Evolutionary conservation across 2,888 invertebrate species (phyloP).

Genomic region (Boloria selene): DNA sequence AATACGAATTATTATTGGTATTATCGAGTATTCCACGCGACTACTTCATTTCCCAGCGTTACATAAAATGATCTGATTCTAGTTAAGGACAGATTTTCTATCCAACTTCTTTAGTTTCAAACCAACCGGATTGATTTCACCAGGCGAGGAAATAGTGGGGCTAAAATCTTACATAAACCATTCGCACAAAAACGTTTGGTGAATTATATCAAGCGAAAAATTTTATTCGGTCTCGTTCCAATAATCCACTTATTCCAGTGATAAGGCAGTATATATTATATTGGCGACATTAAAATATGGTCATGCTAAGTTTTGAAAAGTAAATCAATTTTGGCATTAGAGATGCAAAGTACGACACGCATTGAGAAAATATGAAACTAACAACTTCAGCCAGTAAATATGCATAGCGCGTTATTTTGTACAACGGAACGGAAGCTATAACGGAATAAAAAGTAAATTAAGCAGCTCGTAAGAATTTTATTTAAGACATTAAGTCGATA

Average conservation of each 20-base stretch:
- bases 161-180: slow-evolving; percentile 22
- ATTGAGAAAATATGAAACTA: too few relatives aligned
- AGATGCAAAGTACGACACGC: too few relatives aligned
- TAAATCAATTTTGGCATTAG: slow-evolving; percentile 6
- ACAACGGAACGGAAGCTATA: too few relatives aligned
- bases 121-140: slow-evolving; percentile 26
- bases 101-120: slow-evolving; percentile 24
- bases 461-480: too few relatives aligned
- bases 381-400: too few relatives aligned
- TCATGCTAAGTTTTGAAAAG: slow-evolving; percentile 6
- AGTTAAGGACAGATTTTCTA: slow-evolving; percentile 27
- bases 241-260: slow-evolving; percentile 61
- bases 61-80: slow-evolving; percentile 20
- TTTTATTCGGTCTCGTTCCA: slow-evolving; percentile 65
- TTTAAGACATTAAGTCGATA: too few relatives aligned
- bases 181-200: slow-evolving; percentile 31
- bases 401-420: too few relatives aligned
- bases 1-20: too few relatives aligned
- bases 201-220: slow-evolving; percentile 63
- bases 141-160: slow-evolving; percentile 16
- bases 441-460: too few relatives aligned
- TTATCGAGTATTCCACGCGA: slow-evolving; percentile 3
- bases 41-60: slow-evolving; percentile 10
- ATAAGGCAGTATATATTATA: slow-evolving; percentile 56
- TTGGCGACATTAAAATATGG: slow-evolving; percentile 43